These are phyloP conservation scores for Cataglyphis cursor DNA, from an alignment of 2,888 invertebrate species.

Conservation along the genomic window DNA sequence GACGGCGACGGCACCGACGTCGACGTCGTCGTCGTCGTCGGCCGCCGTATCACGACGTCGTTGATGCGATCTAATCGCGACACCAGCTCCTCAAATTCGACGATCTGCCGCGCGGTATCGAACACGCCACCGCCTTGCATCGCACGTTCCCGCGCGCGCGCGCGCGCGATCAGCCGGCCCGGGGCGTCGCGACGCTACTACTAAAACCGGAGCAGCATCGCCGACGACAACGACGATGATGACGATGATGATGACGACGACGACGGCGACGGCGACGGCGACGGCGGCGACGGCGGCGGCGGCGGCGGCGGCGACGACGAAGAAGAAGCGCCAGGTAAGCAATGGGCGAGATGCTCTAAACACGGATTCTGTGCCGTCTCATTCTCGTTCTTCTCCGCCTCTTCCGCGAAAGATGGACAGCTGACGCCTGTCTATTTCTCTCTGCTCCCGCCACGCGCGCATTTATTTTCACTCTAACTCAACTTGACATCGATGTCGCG, in stretches of 20 bases:
- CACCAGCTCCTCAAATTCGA: conserved; percentile 86
- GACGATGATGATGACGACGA: conserved; percentile 21
- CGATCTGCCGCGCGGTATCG: conserved; percentile 84
- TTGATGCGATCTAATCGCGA: conserved; percentile 85
- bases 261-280: conserved; percentile 4
- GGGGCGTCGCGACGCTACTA: conserved; percentile 83
- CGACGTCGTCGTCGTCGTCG: conserved; percentile 50
- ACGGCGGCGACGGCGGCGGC: neutral
- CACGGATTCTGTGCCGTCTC: conserved; percentile 55
- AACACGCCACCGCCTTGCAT: conserved; percentile 78
- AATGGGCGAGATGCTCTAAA: conserved; percentile 58
- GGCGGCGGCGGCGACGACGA: conserved; percentile 14
- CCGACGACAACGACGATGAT: conserved; percentile 25
- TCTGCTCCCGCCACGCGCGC: neutral
- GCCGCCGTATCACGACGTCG: conserved; percentile 69
- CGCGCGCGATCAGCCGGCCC: conserved; percentile 74
- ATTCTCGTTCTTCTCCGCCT: conserved; percentile 12
- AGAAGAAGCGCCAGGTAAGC: conserved; percentile 49
- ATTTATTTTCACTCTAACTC: conserved; percentile 47
- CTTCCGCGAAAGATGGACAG: conserved; percentile 14
- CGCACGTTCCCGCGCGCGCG: conserved; percentile 47
- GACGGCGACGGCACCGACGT: conserved; percentile 61
- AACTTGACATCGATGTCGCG: neutral
- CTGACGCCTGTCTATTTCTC: conserved; percentile 21
- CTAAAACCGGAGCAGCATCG: conserved; percentile 76